These are phyloP conservation scores for Platyscapa corneri DNA, from an alignment of 1,140 invertebrate genomes.

Conservation along the genomic window DNA sequence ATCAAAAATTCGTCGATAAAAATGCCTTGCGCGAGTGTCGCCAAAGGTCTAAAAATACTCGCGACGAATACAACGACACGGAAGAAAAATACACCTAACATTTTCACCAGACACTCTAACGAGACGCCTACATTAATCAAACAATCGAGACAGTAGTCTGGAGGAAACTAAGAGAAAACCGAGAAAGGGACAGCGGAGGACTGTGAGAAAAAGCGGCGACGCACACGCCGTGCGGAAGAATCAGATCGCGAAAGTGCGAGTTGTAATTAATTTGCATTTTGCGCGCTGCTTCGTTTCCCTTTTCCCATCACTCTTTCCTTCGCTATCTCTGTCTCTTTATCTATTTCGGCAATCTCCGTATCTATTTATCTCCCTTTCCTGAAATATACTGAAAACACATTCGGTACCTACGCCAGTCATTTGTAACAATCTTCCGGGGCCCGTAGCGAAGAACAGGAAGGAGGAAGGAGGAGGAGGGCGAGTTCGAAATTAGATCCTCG, in stretches of 20 bases:
- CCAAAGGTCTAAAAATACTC: too few relatives aligned
- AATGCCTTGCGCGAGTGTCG: too few relatives aligned
- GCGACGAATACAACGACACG: too few relatives aligned
- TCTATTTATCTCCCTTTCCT: neutral
- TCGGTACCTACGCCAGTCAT: slow-evolving; percentile 9
- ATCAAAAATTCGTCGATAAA: too few relatives aligned
- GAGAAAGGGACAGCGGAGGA: neutral
- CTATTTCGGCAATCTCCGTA: neutral
- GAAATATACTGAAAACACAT: neutral
- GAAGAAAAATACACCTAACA: neutral
- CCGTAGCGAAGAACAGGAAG: slow-evolving; percentile 39
- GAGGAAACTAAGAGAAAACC: neutral
- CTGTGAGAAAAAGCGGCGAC: neutral
- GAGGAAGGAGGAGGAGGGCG: slow-evolving; percentile 23
- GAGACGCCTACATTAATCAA: too few relatives aligned
- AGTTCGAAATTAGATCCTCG: slow-evolving; percentile 38
- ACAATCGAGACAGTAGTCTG: neutral
- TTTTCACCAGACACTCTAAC: neutral
- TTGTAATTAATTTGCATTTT: slow-evolving; percentile 68
- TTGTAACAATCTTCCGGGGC: slow-evolving; percentile 45
- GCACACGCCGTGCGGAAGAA: neutral
- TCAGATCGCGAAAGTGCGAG: neutral
- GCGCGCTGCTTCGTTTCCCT: slow-evolving; percentile 38
- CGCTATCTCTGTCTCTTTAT: neutral
- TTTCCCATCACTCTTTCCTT: neutral